Base-by-base conservation (phyloP, 2,888 invertebrate genomes). In the Nemoura dubitans region DNA sequence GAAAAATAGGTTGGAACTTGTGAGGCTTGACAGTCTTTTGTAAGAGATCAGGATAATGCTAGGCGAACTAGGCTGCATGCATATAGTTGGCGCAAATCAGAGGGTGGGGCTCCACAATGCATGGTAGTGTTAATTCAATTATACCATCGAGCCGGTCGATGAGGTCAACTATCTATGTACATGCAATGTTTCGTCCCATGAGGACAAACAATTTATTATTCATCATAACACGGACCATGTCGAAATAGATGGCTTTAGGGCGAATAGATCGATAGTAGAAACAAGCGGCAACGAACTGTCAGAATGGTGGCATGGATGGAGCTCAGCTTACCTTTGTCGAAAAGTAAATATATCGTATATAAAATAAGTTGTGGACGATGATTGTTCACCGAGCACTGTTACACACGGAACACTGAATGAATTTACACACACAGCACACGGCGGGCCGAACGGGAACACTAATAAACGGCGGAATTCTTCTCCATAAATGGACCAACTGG, bases 301-400 rank as follows among this genome's bases (percentile, higher is more conserved):
- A 59, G 59, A 59, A 59, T 59, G 21, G 59, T 59, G 59, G 14
- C 59, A 59, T 59, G 14, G 59, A 59, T 59, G 14, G 59, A 21
- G 59, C 59, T 21, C 21, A 21, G 59, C 59, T 59, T 59, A 59
- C 59, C 59, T 59, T 59, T 59, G 59, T 59, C 21, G 59, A 21
- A 59, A 59, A 59, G 59, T 59, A 59, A 59, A 59, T 59, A 59
- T 59, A 59, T 59, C 59, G 59, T 59, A 59, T 59, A 59, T 59
- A 59, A 59, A 59, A 59, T 59, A 59, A 59, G 59, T 59, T 14
- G 59, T 59, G 59, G 59, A 59, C 59, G 59, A 21, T 21, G 59
- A 59, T 21, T 59, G 59, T 21, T 59, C 59, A 59, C 59, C 59
- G 59, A 59, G 59, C 59, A 59, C 59, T 21, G 59, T 21, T 21